phyloP scores from a whole-genome alignment of 2,113 vertebrate species.

The Halcyon malimbica region DNA sequence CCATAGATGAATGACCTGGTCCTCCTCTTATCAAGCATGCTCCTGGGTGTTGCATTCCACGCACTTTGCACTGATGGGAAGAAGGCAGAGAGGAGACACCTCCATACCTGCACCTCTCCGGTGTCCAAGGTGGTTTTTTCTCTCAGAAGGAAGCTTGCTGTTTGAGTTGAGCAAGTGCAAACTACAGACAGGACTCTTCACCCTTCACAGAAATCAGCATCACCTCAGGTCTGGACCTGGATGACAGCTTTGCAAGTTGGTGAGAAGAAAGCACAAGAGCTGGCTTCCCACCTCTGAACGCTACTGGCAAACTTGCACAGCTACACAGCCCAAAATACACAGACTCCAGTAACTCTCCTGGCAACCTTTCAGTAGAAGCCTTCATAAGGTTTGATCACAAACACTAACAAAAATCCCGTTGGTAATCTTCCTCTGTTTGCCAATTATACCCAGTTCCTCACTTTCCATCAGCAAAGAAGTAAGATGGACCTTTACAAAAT shows the following conservation, averaged over 20 bases:
- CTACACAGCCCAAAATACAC: not conserved
- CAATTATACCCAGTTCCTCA: not conserved
- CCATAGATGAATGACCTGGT: not conserved
- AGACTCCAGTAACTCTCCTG: not conserved
- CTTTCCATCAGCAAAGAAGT: not conserved
- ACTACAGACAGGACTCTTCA: not conserved
- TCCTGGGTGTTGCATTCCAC: not conserved
- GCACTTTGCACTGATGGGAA: not conserved
- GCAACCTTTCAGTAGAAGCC: not conserved
- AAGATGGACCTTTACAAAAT: not conserved
- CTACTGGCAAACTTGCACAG: not conserved
- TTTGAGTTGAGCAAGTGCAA: not conserved
- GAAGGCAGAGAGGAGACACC: not conserved
- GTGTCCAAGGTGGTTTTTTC: not conserved
- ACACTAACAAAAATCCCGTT: not conserved
- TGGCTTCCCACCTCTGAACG: not conserved
- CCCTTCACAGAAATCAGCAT: not conserved
- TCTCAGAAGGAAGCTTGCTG: not conserved
- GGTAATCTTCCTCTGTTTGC: not conserved
- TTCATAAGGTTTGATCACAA: accelerated
- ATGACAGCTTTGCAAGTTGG: not conserved
- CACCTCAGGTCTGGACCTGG: not conserved
- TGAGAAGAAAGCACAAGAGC: not conserved
- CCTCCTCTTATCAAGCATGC: not conserved
- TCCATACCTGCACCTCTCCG: not conserved